Base-by-base conservation (phyloP, 2,113 vertebrate species). In the Setophaga coronata region DNA sequence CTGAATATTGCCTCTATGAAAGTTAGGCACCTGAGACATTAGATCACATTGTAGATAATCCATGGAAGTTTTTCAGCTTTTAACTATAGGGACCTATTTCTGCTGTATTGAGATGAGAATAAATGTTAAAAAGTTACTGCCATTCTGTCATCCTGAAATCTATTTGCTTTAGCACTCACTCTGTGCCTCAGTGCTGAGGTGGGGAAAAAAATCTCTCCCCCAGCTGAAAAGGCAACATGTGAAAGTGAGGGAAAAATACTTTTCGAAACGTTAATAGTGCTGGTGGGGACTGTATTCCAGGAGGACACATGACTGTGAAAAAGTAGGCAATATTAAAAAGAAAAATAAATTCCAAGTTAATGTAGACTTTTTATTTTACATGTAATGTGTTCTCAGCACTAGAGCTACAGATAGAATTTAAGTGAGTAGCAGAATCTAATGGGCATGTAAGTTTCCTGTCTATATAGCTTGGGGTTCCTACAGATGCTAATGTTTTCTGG, bases 31-130 rank as follows among this genome's bases (percentile, higher is more conserved):
- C 5, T 64, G 42, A 90, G 43, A 40, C 53, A 28, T 25, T 34
- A 26, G 29, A 64, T 85, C 23, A 21, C 11, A 15, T 29, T 45
- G 6, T 71, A 78, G 65, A 28, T 79, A 73, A 84, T 54, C 17
- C 6, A 0, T 12, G 4, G 4, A 77, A 36, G 25, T 72, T 64
- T 79, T 74, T 64, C 18, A 81, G 18, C 16, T 72, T 6, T 42
- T 76, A 56, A 36, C 17, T 76, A 1, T 31, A 60, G 29, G 31
- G 10, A 77, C 54, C 6, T 1, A 9, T 71, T 89, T 91, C n/a
- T 91, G 33, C 58, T 95, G 20, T 14, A 26, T 78, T 89, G 51
- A 94, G 33, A 65, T 56, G 69, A 54, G 38, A 79, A 54, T 60
- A 70, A 81, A 24, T 78, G 15, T 54, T 86, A 3, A 29, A 50